Base-by-base conservation (phyloP, 2,888 invertebrate genomes). In the Oligia strigilis region DNA sequence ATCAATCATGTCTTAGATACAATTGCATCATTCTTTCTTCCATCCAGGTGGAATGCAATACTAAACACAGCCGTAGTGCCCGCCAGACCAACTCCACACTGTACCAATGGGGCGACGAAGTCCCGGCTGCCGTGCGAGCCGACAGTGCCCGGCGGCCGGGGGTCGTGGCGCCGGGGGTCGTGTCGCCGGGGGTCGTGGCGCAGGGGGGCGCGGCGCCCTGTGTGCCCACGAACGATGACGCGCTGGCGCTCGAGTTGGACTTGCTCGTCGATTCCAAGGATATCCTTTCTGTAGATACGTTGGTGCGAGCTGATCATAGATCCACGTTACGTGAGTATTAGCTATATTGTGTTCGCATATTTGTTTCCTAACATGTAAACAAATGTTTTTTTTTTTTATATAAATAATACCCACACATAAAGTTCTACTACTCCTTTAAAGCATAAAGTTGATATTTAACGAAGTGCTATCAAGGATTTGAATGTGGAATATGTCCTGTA, bases 251-350 rank as follows among this genome's bases (percentile, higher is more conserved):
- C 0, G 96, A 96, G 84, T 87, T 97, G 19, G 97, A 97, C 82
- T 90, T 97, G 93, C 90, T 95, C 46, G 97, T 97, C 1, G 96
- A 95, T 1, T 94, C 96, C 2, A 97, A 96, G 86, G 96, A 97
- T 36, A 95, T 97, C 62, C 92, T 97, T 71, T 96, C 97, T 0
- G 97, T 98, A 0, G 98, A 98, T 91, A 97, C 97, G 49, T 95
- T 98, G 49, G 97, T 98, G 29, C 97, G 98, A 72, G 98, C 98
- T 5, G 98, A 97, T 81, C 96, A 96, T 83, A 92, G 93, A 4
- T 92, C 94, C 96, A 92, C 93, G 6, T 82, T 86, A 46, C 93
- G 96, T 96, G 11, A 76, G 76, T 72, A 72, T 40, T 17, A 52
- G 14, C 23, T 14, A 49, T 49, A 2, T 29, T 52, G 13, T 52